phyloP scores from a whole-genome alignment of 2,113 vertebrate genomes.

The Sitta europaea region DNA sequence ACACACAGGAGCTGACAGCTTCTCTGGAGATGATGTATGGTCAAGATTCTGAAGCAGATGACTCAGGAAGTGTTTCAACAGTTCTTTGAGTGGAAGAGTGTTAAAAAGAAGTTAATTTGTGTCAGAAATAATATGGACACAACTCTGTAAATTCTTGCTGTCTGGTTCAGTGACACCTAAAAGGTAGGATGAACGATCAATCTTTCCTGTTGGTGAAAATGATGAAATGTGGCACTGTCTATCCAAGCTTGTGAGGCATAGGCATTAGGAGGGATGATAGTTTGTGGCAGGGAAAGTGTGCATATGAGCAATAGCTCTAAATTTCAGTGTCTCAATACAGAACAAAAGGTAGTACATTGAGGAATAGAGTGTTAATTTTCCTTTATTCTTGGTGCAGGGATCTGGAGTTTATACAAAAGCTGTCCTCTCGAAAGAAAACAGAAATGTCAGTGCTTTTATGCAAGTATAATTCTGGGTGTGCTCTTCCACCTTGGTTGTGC shows the following conservation, averaged over 20 bases:
- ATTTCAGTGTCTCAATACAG: neutral
- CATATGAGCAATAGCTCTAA: neutral
- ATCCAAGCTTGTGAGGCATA: neutral
- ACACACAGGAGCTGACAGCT: slow-evolving; percentile 55
- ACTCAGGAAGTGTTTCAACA: slow-evolving; percentile 61
- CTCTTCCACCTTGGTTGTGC: neutral
- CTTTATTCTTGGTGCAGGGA: neutral
- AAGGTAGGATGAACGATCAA: slow-evolving; percentile 12
- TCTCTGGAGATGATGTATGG: slow-evolving; percentile 63
- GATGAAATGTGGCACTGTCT: neutral
- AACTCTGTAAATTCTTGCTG: slow-evolving; percentile 58
- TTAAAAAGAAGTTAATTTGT: slow-evolving; percentile 53
- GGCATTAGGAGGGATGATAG: neutral
- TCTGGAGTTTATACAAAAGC: neutral
- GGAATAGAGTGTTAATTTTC: neutral
- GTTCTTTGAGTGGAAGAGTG: slow-evolving; percentile 70
- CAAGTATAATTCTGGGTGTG: neutral
- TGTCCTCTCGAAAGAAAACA: neutral
- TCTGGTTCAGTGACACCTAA: slow-evolving; percentile 63
- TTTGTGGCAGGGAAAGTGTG: neutral
- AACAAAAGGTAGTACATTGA: neutral
- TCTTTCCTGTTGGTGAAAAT: neutral
- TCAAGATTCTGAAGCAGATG: slow-evolving; percentile 18
- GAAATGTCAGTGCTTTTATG: neutral
- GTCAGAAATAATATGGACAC: slow-evolving; percentile 62